These are phyloP conservation scores for Oxystoma pomonae DNA, from an alignment of 2,888 invertebrate genomes.

Conservation along the genomic window DNA sequence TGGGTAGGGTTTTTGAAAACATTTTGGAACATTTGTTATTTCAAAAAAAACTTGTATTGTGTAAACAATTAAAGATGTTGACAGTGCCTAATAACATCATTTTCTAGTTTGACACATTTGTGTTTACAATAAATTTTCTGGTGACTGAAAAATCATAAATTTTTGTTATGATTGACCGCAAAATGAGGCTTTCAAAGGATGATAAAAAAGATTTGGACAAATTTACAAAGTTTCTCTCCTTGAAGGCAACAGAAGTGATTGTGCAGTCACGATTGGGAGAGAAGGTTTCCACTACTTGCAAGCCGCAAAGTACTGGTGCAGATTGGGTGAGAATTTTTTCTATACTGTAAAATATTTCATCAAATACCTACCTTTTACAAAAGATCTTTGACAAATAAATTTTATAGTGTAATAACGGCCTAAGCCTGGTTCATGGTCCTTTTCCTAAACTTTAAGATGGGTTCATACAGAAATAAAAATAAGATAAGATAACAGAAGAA, in stretches of 20 bases:
- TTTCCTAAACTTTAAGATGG: no score
- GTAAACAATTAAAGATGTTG: no score
- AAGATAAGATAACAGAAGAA: no score
- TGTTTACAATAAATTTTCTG: not conserved
- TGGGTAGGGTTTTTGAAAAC: no score
- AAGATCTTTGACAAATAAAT: no score
- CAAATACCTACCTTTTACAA: no score
- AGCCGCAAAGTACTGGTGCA: conserved; percentile 69
- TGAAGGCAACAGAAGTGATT: conserved; percentile 87
- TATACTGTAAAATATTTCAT: no score
- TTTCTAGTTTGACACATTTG: not conserved
- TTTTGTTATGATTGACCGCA: conserved; percentile 21
- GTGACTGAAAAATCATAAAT: not conserved
- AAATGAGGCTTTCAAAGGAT: conserved; percentile 51
- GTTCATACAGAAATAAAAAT: no score
- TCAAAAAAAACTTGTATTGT: no score
- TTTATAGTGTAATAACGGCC: no score
- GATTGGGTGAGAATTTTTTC: conserved; percentile 68
- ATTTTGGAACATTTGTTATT: no score
- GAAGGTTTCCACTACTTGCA: conserved; percentile 76
- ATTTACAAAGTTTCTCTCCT: conserved; percentile 81
- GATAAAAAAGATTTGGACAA: conserved; percentile 82
- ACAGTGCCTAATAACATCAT: not conserved
- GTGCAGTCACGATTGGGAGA: conserved; percentile 89
- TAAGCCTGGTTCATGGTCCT: no score